phyloP scores from a whole-genome alignment of 1,140 invertebrate species.

The Pogonognathellus flavescens region DNA sequence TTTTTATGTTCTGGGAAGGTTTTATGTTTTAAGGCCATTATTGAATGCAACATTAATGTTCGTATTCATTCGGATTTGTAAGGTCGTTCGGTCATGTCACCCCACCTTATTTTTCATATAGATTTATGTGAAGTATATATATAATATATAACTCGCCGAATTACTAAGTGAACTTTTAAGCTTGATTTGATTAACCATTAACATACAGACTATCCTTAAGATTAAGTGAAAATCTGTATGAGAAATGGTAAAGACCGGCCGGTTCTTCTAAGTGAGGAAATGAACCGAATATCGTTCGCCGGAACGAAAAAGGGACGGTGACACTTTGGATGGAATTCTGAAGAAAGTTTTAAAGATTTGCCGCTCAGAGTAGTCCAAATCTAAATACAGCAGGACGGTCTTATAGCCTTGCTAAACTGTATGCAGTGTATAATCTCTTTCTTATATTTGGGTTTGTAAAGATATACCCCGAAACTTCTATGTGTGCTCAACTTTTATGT shows the following conservation, averaged over 20 bases:
- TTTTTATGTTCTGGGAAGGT: too few species aligned
- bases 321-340: conserved; percentile 29
- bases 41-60: too few species aligned
- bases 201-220: conserved; percentile 3
- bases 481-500: too few species aligned
- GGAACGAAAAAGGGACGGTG: conserved; percentile 7
- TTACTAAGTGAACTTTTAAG: neutral
- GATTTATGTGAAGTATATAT: neutral
- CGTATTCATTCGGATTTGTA: too few species aligned
- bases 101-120: neutral
- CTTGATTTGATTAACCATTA: neutral
- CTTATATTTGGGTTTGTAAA: too few species aligned
- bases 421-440: neutral
- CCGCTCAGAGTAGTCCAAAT: conserved; percentile 9
- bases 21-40: too few species aligned
- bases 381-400: neutral
- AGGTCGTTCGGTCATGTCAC: too few species aligned
- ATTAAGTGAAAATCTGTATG: neutral
- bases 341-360: conserved; percentile 45
- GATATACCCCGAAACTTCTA: too few species aligned
- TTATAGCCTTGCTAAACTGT: neutral
- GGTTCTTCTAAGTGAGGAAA: neutral
- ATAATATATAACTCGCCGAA: too few species aligned
- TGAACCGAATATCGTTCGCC: conserved; percentile 11
- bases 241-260: neutral